Conservation (phyloP, 2,113 vertebrate genomes). For the Misgurnus anguillicaudatus region DNA sequence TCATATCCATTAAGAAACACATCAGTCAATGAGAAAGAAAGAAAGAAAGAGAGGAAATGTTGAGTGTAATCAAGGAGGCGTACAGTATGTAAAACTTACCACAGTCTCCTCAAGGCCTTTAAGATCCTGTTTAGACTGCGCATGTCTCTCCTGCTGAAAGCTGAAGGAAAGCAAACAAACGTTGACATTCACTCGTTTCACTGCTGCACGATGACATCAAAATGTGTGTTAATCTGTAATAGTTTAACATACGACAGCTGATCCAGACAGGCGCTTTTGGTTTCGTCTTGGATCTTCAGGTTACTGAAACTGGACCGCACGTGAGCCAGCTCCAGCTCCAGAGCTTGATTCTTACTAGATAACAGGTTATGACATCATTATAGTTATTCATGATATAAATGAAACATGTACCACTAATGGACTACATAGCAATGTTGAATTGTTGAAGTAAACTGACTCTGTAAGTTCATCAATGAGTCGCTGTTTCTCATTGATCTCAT, state of each 20-base stretch:
- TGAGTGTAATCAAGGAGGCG: too few relatives aligned
- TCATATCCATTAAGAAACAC: too few relatives aligned
- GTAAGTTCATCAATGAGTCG: slow-evolving; percentile 87
- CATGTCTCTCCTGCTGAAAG: slow-evolving; percentile 89
- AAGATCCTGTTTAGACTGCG: slow-evolving; percentile 92
- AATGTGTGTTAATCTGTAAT: too few relatives aligned
- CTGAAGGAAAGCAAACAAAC: slow-evolving; percentile 62
- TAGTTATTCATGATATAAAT: not conserved
- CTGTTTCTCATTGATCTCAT: slow-evolving; percentile 93
- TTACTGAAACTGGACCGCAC: slow-evolving; percentile 83
- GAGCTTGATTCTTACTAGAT: slow-evolving; percentile 84
- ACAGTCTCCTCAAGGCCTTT: slow-evolving; percentile 93
- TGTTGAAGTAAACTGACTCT: slow-evolving; percentile 73
- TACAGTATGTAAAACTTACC: slow-evolving; percentile 72
- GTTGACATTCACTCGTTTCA: not conserved
- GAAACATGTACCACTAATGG: not conserved
- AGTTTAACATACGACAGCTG: slow-evolving; percentile 84
- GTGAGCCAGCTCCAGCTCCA: slow-evolving; percentile 86
- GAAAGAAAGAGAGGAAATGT: too few relatives aligned
- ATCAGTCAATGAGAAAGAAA: not conserved
- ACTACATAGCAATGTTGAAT: not conserved
- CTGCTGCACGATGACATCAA: too few relatives aligned
- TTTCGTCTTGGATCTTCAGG: slow-evolving; percentile 84
- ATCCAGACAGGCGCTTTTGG: slow-evolving; percentile 84
- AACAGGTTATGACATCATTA: not conserved